Percentiles rank a stretch among this genome's conserved stretches.
Evolutionary conservation across 2,113 vertebrate species (phyloP).

Genomic region (Poeciliopsis turrubarensis): DNA sequence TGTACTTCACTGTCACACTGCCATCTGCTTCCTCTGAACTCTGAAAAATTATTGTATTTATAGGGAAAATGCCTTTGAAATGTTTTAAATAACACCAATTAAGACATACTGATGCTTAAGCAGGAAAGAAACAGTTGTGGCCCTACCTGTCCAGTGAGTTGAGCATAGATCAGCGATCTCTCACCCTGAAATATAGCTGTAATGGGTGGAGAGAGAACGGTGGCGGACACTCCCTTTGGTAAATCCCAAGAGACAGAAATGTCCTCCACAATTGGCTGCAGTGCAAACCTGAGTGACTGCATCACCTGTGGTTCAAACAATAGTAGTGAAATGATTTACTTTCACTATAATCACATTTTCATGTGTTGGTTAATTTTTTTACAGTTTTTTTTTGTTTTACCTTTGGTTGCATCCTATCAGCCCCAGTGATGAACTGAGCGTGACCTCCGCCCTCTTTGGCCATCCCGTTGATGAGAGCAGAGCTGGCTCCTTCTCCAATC

Average conservation of each 20-base stretch:
- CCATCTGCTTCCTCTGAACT: constrained; percentile 49
- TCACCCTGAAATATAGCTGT: constrained; percentile 75
- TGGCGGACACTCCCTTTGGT: constrained; percentile 65
- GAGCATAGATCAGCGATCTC: constrained; percentile 74
- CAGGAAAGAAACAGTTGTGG: not conserved
- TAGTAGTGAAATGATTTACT: not conserved
- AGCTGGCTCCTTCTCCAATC: constrained; percentile 23
- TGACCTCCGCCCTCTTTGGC: constrained; percentile 79
- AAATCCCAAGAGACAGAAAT: constrained; percentile 71
- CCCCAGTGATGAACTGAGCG: constrained; percentile 84
- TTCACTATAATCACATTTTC: too few relatives aligned
- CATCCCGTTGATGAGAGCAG: constrained; percentile 30
- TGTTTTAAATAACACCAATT: too few relatives aligned
- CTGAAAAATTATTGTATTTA: constrained; percentile 35
- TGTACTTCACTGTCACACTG: constrained; percentile 71
- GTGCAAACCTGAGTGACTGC: constrained; percentile 74
- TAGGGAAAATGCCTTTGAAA: not conserved
- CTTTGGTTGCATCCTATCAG: constrained; percentile 85
- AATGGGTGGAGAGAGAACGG: constrained; percentile 70
- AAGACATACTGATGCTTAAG: not conserved
- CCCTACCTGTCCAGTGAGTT: constrained; percentile 73
- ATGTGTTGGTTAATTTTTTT: too few relatives aligned
- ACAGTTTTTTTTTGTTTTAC: constrained; percentile 60
- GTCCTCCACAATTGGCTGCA: constrained; percentile 70
- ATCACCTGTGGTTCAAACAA: constrained; percentile 54